Evolutionary conservation across 1,140 invertebrate species (phyloP), one percentile per base, ranked within the genome.

Genomic region (Meteorus sp.): DNA sequence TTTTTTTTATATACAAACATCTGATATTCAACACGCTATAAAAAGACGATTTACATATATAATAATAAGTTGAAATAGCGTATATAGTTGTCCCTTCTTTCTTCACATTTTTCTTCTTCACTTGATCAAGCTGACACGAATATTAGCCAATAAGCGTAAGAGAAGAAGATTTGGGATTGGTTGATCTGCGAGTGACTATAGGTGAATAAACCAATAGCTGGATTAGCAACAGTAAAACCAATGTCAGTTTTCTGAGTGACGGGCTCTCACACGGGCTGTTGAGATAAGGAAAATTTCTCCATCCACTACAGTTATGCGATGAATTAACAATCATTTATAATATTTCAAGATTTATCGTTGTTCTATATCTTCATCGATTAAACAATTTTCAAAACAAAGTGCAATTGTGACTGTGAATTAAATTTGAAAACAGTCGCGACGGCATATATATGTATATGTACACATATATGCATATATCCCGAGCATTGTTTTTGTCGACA

Each of bases 301-400:
- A 33, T 33, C 6, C 11, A 19, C 17, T 43, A 20, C 22, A 43
- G 41, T 48, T 48, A 48, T 50, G 25, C 43, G 33, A 56, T 60
- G 52, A 23, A 48, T 51, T 61, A 56, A 52, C 3, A 43, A 48
- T 60, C 22, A 51, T 55, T 54, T 60, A 17, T 43, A 19, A 54
- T 48, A 55, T 54, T 54, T 19, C 41, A 54, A 23, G 2, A 33
- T 50, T 50, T 29, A 9, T 45, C 17, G 11, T 6, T 33, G 29
- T 33, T 6, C 29, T 33, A 11, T n/a, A 45, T 20, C 13, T 19
- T 45, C 31, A 9, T 31, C n/a, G 27, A 54, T 54, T 54, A 33
- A 33, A 33, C 17, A 23, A 22, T 4, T 45, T 19, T 17, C n/a
- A n/a, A 7, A 45, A 45, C 13, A 45, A 17, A 22, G 7, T 23